A percentile compares a stretch with the other conserved stretches of the same genome.
Conservation (phyloP, 2,797 vertebrate genomes). For the Mormyrus hasselquistii region DNA sequence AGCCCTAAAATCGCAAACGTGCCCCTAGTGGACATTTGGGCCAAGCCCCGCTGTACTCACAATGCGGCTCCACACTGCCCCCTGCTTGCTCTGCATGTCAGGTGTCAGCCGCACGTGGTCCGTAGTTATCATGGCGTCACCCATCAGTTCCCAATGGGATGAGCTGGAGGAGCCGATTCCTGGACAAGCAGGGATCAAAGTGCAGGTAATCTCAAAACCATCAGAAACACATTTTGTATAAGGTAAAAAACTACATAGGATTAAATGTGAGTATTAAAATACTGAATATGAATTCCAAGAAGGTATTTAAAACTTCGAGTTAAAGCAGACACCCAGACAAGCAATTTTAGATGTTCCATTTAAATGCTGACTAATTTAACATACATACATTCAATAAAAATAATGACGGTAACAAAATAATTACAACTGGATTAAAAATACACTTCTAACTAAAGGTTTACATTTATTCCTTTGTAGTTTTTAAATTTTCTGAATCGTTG, state of each 20-base stretch:
- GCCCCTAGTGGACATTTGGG: not conserved
- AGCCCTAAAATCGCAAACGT: not conserved
- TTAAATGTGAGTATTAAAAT: not conserved
- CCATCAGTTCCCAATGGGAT: slow-evolving; percentile 88
- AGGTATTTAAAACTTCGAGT: not conserved
- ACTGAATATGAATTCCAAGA: not conserved
- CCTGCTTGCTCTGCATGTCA: slow-evolving; percentile 88
- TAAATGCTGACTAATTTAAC: not conserved
- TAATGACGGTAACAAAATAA: not conserved
- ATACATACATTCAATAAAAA: not conserved
- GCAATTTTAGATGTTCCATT: not conserved
- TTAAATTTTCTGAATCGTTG: not conserved
- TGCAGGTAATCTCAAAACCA: not conserved
- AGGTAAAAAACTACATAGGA: not conserved
- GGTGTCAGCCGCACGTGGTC: slow-evolving; percentile 89
- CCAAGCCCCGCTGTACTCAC: slow-evolving; percentile 59
- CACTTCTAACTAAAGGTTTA: not conserved
- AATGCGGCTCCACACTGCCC: slow-evolving; percentile 87
- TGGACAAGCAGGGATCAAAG: slow-evolving; percentile 39
- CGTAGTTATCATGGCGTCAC: slow-evolving; percentile 85
- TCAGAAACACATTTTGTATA: not conserved
- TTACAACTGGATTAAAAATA: not conserved
- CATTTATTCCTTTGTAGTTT: not conserved
- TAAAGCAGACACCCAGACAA: not conserved
- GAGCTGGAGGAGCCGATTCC: slow-evolving; percentile 79